Conservation (phyloP, 2,888 invertebrate genomes). For the Saturnia pavonia region DNA sequence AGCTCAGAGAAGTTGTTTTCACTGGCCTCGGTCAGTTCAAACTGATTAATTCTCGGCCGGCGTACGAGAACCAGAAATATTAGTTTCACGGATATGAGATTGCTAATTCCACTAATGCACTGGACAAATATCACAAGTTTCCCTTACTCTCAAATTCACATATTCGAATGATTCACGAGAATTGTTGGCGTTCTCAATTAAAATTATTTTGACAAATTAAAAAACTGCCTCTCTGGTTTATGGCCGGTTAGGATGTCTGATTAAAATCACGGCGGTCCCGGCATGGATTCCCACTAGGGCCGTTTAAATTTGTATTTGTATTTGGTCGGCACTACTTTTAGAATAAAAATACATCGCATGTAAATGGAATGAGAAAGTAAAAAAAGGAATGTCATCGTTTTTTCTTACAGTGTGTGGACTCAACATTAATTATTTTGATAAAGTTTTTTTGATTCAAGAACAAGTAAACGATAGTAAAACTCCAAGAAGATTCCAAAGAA, state of each 20-base stretch:
- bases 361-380: neutral
- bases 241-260: neutral
- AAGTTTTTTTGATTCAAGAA: neutral
- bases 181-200: conserved; percentile 4
- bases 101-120: conserved; percentile 80
- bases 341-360: neutral
- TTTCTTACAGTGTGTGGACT: neutral
- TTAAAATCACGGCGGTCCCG: neutral
- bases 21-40: conserved; percentile 50
- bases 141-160: conserved; percentile 51
- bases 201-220: conserved; percentile 3
- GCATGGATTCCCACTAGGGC: neutral
- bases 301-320: neutral
- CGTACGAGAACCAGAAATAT: conserved; percentile 74
- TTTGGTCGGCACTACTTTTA: neutral
- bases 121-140: conserved; percentile 72
- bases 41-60: conserved; percentile 74
- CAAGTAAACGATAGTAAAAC: neutral
- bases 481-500: neutral
- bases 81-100: conserved; percentile 73
- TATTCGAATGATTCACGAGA: conserved; percentile 48
- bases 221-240: neutral
- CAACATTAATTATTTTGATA: neutral
- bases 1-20: conserved; percentile 15
- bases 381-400: neutral